A percentile compares a stretch with the other conserved stretches of the same genome.
These are phyloP conservation scores for Indicator maculatus DNA, from an alignment of 2,113 vertebrate species.

Conservation along the genomic window DNA sequence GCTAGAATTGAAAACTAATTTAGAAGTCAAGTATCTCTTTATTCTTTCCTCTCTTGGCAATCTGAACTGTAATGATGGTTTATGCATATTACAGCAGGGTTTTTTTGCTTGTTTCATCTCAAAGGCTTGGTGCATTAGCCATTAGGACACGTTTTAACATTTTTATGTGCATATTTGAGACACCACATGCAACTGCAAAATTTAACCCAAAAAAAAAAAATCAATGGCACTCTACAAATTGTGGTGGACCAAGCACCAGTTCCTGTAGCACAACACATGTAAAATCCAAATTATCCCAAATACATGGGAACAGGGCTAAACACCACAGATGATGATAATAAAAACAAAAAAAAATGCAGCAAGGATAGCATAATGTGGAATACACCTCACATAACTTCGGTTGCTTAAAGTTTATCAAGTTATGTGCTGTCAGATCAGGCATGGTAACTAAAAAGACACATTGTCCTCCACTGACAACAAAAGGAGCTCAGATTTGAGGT, in stretches of 20 bases:
- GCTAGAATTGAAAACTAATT: neutral
- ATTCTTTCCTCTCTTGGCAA: neutral
- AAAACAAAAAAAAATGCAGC: neutral
- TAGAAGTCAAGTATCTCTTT: neutral
- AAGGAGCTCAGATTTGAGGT: neutral
- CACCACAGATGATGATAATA: fast-evolving
- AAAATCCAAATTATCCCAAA: neutral
- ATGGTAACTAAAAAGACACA: neutral
- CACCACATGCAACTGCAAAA: neutral
- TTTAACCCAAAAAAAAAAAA: neutral
- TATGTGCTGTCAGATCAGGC: neutral
- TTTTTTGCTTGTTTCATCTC: neutral
- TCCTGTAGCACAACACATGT: neutral
- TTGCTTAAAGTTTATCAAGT: neutral
- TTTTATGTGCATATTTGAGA: neutral
- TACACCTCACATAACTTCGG: neutral
- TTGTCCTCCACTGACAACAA: neutral
- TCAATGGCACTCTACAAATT: neutral
- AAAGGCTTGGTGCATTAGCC: neutral
- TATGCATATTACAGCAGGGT: neutral
- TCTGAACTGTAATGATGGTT: neutral
- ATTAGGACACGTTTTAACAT: neutral
- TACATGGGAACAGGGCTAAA: neutral
- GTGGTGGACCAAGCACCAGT: neutral
- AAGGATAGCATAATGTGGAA: neutral